Evolutionary conservation across 2,888 invertebrate genomes (phyloP), one percentile per base, ranked within the genome.

Genomic region (Ethmia dodecea): DNA sequence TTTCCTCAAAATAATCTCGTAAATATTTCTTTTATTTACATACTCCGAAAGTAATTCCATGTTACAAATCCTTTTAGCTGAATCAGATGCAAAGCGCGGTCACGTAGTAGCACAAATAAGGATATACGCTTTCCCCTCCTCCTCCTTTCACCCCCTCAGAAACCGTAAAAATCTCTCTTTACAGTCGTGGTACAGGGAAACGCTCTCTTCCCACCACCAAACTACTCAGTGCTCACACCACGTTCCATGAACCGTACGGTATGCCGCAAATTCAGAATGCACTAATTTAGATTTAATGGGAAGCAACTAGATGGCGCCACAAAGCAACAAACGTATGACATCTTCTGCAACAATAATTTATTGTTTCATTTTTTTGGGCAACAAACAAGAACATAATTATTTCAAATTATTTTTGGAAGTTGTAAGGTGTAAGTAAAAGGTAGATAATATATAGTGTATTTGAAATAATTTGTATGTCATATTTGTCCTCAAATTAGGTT

Each of bases 111-210:
- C 53, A 59, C 57, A 75, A 78, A 79, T 73, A 69, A 68, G 62
- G 66, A 77, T 75, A 66, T 64, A 77, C 58, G 61, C 57, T 49
- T 51, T 40, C 37, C 41, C 45, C 42, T 42, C 43, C 36, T 37
- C 13, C 26, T 3, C 43, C 38, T 28, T 37, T 35, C 40, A 11
- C 39, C 40, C 54, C 43, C 39, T 47, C 34, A 38, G 49, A 58
- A 67, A 73, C 70, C 76, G 74, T 81, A 81, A 83, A 81, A 79
- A 71, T 64, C 66, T 68, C 71, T 71, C 70, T 78, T 79, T 72
- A 79, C 69, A 70, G 60, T 66, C 60, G 53, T 40, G 54, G 59
- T 66, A 83, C 83, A 83, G 52, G 62, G 76, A 79, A 83, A 83
- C 51, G 73, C 81, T 69, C 54, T 75, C 67, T 78, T 69, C 62